These are phyloP conservation scores for Pollicipes pollicipes DNA, from an alignment of 1,140 invertebrate genomes.

Conservation along the genomic window DNA sequence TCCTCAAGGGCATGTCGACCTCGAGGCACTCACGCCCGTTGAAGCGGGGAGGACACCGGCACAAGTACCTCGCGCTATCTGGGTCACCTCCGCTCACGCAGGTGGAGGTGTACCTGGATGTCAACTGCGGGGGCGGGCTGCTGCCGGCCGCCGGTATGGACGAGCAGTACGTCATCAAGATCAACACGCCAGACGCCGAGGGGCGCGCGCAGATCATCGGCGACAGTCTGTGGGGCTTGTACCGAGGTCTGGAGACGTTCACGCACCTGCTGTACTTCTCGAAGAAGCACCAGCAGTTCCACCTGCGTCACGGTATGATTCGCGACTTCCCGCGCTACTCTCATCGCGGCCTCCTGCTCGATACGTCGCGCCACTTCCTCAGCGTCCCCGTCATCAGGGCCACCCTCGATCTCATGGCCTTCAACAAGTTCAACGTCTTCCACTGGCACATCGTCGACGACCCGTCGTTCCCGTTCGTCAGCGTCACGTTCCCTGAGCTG, in stretches of 20 bases:
- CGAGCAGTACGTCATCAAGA: constrained; percentile 44
- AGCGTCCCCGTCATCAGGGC: constrained; percentile 40
- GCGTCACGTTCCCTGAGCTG: constrained; percentile 48
- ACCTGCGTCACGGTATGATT: constrained; percentile 22
- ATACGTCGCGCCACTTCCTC: constrained; percentile 67
- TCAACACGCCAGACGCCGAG: constrained; percentile 16
- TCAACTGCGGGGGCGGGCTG: constrained; percentile 32
- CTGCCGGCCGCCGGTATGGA: constrained; percentile 43
- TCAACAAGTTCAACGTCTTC: constrained; percentile 80
- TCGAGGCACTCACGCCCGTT: neutral
- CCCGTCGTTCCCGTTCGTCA: constrained; percentile 73
- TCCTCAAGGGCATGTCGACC: neutral
- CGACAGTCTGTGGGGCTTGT: constrained; percentile 25
- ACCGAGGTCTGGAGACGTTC: constrained; percentile 28
- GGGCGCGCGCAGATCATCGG: constrained; percentile 13
- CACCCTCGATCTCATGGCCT: constrained; percentile 61
- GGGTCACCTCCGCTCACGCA: constrained; percentile 13
- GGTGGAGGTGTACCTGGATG: constrained; percentile 33
- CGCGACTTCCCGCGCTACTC: constrained; percentile 36
- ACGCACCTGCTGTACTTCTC: constrained; percentile 22
- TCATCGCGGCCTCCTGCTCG: constrained; percentile 59
- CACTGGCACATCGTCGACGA: constrained; percentile 92
- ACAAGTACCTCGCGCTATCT: constrained; percentile 3
- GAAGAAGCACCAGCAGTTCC: neutral
- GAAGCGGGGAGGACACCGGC: neutral